A percentile compares a stretch with the other conserved stretches of the same genome.
These are phyloP conservation scores for Synanceia verrucosa DNA, from an alignment of 2,797 vertebrate species.

Conservation along the genomic window DNA sequence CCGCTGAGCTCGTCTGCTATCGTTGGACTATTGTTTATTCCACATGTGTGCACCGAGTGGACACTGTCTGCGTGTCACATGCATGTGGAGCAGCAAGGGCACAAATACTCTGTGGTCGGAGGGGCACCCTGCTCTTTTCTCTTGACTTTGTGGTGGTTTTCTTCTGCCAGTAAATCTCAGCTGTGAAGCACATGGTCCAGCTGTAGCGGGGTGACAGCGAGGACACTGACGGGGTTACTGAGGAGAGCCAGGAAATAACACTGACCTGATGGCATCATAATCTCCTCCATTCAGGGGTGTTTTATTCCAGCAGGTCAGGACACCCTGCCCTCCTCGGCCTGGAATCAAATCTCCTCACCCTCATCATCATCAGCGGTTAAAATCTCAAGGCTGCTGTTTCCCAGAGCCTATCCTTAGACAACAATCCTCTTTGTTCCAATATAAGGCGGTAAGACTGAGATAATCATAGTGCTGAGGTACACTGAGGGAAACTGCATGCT, in stretches of 20 bases:
- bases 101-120: conserved; percentile 39
- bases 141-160: conserved; percentile 64
- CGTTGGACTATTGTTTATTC: conserved; percentile 47
- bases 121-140: conserved; percentile 62
- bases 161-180: conserved; percentile 71
- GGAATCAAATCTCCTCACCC: conserved; percentile 22
- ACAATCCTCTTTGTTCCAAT: conserved; percentile 73
- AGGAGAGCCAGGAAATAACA: conserved; percentile 33
- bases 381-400: conserved; percentile 50
- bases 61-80: conserved; percentile 18
- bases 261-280: conserved; percentile 27
- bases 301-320: conserved; percentile 18
- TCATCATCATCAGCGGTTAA: conserved; percentile 46
- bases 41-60: conserved; percentile 15
- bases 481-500: conserved; percentile 56
- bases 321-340: conserved; percentile 17
- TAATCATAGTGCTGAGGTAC: conserved; percentile 69
- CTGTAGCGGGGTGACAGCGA: conserved; percentile 63
- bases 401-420: conserved; percentile 66
- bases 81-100: conserved; percentile 13
- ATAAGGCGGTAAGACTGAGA: conserved; percentile 63
- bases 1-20: conserved; percentile 16
- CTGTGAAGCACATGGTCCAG: conserved; percentile 72
- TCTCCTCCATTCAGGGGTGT: conserved; percentile 29
- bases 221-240: conserved; percentile 55